A percentile compares a stretch with the other conserved stretches of the same genome.
These are phyloP conservation scores for Clitarchus hookeri DNA, from an alignment of 2,888 invertebrate genomes.

Conservation along the genomic window DNA sequence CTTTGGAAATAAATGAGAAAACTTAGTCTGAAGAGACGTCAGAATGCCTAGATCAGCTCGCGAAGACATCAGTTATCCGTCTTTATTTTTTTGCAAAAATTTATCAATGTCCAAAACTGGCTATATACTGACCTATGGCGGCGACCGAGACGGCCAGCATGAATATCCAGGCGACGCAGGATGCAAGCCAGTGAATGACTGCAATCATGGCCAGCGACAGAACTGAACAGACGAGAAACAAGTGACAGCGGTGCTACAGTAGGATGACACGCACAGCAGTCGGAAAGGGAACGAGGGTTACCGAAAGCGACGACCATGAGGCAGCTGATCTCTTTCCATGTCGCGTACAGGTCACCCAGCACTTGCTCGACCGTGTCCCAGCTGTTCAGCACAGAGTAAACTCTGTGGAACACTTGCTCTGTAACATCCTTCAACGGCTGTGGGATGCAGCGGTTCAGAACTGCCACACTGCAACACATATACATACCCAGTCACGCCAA, in stretches of 20 bases:
- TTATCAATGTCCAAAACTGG: no score
- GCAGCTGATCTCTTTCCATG: constrained; percentile 83
- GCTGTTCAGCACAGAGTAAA: constrained; percentile 82
- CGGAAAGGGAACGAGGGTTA: constrained; percentile 56
- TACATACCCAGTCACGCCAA: no score
- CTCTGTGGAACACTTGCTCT: constrained; percentile 66
- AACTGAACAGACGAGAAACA: constrained; percentile 60
- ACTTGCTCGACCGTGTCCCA: constrained; percentile 90
- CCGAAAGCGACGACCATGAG: constrained; percentile 81
- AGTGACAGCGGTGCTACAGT: constrained; percentile 25
- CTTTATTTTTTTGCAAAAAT: no score
- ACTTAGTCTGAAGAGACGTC: no score
- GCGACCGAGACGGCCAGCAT: constrained; percentile 78
- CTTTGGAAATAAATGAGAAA: no score
- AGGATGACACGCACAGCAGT: neutral
- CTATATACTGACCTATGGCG: constrained; percentile 63
- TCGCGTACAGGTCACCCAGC: constrained; percentile 83
- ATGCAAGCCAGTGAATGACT: constrained; percentile 81
- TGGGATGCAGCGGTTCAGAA: constrained; percentile 89
- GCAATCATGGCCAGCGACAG: constrained; percentile 82
- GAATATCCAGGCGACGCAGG: constrained; percentile 85
- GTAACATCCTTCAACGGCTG: constrained; percentile 68
- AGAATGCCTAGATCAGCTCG: no score
- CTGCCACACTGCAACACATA: constrained; percentile 66
- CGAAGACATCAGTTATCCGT: no score